A percentile compares a stretch with the other conserved stretches of the same genome.
These are phyloP conservation scores for Channa argus DNA, from an alignment of 2,113 vertebrate genomes.

Conservation along the genomic window DNA sequence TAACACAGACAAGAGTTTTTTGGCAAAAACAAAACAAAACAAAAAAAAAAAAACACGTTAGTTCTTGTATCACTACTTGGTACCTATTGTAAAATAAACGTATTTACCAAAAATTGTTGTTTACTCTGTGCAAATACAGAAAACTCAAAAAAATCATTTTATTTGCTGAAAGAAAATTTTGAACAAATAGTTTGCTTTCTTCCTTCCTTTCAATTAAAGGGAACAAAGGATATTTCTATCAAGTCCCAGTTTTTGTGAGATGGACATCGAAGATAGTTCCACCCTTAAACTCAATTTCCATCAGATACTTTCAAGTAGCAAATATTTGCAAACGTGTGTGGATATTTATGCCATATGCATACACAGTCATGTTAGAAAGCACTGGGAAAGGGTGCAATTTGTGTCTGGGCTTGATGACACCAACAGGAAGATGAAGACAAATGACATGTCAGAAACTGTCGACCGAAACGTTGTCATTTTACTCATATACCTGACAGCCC, in stretches of 20 bases:
- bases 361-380: slow-evolving; percentile 34
- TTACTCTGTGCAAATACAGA: slow-evolving; percentile 4
- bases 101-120: slow-evolving; percentile 9
- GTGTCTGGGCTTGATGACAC: slow-evolving; percentile 60
- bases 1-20: slow-evolving; percentile 8
- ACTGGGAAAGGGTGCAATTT: slow-evolving; percentile 35
- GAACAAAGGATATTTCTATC: slow-evolving; percentile 34
- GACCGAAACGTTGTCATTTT: slow-evolving; percentile 76
- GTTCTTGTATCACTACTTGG: background rate
- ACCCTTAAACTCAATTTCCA: slow-evolving; percentile 37
- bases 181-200: no score
- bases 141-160: background rate
- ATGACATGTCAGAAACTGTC: slow-evolving; percentile 71
- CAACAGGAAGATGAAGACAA: slow-evolving; percentile 78
- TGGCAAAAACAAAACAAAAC: background rate
- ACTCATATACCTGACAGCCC: slow-evolving; percentile 70
- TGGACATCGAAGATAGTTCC: background rate
- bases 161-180: slow-evolving; percentile 20
- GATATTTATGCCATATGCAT: slow-evolving; percentile 3
- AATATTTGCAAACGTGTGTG: slow-evolving; percentile 23
- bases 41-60: background rate
- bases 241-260: slow-evolving; percentile 19
- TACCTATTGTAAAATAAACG: background rate
- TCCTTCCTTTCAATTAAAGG: no score
- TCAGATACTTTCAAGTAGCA: slow-evolving; percentile 40